A percentile compares a stretch with the other conserved stretches of the same genome.
Conservation (phyloP, 2,888 invertebrate species). For the Epirrhoe tristata region DNA sequence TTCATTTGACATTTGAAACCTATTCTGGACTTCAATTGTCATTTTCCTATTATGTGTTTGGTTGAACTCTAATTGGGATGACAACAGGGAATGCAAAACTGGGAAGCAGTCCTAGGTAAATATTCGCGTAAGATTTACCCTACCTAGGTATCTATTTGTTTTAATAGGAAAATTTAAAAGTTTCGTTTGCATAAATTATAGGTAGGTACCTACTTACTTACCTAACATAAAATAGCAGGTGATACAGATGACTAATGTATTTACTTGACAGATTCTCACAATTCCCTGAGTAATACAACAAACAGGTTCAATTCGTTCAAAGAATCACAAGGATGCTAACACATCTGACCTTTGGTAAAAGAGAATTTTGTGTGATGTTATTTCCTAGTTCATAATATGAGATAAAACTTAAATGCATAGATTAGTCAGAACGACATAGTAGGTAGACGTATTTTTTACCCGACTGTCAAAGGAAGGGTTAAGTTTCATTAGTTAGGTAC, state of each 20-base stretch:
- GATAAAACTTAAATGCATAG: neutral
- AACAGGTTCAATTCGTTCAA: slow-evolving; percentile 24
- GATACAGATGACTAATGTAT: slow-evolving; percentile 6
- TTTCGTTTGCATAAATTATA: neutral
- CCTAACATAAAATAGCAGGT: neutral
- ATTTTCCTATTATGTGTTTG: too few relatives aligned
- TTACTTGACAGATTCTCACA: slow-evolving; percentile 11
- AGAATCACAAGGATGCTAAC: slow-evolving; percentile 11
- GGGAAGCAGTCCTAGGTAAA: too few relatives aligned
- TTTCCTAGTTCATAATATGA: neutral
- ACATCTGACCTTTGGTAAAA: slow-evolving; percentile 37
- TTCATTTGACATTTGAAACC: too few relatives aligned
- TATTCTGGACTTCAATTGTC: too few relatives aligned
- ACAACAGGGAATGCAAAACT: too few relatives aligned
- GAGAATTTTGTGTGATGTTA: neutral
- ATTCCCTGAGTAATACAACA: slow-evolving; percentile 24
- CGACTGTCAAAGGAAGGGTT: too few relatives aligned
- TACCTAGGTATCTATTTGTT: too few relatives aligned
- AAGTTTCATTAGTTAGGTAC: too few relatives aligned
- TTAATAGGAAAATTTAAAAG: neutral
- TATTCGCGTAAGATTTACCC: too few relatives aligned
- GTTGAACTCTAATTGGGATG: too few relatives aligned
- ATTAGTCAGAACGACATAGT: neutral
- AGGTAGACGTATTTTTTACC: too few relatives aligned
- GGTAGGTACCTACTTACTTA: neutral